Conservation (phyloP, 2,113 vertebrate genomes). For the Motacilla tschutschensis region DNA sequence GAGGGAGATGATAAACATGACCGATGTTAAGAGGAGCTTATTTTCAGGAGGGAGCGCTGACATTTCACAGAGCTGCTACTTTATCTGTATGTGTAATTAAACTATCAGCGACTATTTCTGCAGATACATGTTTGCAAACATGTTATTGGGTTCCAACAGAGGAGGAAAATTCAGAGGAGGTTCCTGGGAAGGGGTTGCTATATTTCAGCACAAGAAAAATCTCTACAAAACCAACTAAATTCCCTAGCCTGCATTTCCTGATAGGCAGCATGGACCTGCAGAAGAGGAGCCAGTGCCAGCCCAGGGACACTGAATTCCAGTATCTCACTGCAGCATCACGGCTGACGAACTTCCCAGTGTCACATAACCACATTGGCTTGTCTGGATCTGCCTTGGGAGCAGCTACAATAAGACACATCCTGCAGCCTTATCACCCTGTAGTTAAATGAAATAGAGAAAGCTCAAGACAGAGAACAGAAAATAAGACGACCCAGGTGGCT, state of each 20-base stretch:
- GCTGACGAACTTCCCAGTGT: neutral
- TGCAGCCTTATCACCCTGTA: neutral
- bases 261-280: fast-evolving
- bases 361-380: fast-evolving
- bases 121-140: fast-evolving
- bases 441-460: neutral
- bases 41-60: neutral
- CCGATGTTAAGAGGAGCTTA: neutral
- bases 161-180: neutral
- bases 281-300: neutral
- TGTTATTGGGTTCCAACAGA: neutral
- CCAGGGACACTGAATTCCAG: fast-evolving
- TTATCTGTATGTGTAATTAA: neutral
- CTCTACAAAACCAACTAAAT: neutral
- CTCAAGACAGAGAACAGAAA: neutral
- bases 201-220: neutral
- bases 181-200: neutral
- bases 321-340: fast-evolving
- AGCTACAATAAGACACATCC: neutral
- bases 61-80: neutral
- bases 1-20: neutral
- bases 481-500: neutral
- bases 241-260: neutral
- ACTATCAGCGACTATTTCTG: neutral
- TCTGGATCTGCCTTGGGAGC: neutral